Evolutionary conservation across 2,113 vertebrate species (phyloP).

Genomic region (Catagonus wagneri): DNA sequence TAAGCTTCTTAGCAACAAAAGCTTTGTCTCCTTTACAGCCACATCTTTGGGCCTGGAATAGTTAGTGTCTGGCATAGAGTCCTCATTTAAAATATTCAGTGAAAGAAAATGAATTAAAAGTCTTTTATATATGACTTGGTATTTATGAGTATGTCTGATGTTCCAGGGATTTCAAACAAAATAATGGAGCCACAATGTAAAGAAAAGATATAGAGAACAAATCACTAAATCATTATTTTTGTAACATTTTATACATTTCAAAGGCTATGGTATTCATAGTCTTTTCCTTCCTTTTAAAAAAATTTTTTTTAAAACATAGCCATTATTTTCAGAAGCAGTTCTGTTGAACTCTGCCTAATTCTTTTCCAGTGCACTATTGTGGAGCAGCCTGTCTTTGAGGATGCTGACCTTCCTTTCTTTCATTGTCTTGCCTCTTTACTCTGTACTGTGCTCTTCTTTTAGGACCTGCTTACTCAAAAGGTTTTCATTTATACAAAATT

Average conservation of each 20-base stretch:
- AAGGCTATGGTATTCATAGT: conserved; percentile 28
- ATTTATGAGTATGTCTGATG: conserved; percentile 34
- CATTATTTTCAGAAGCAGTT: conserved; percentile 62
- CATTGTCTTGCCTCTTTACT: not conserved
- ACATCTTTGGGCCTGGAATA: not conserved
- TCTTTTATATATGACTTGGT: conserved; percentile 15
- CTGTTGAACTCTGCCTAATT: conserved; percentile 17
- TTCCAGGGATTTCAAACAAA: conserved; percentile 48
- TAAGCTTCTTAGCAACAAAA: not conserved
- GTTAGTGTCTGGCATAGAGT: not conserved
- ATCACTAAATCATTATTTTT: conserved; percentile 57
- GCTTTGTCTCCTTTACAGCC: not conserved
- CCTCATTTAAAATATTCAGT: not conserved
- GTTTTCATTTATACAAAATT: conserved; percentile 33
- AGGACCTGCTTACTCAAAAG: not conserved
- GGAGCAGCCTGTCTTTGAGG: conserved; percentile 3
- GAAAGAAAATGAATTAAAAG: not conserved
- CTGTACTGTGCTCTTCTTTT: not conserved
- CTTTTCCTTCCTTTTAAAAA: not conserved
- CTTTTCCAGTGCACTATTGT: not conserved
- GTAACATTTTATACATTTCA: conserved; percentile 45
- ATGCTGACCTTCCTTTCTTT: conserved; percentile 6
- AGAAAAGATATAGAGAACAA: conserved; percentile 26
- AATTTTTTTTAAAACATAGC: not conserved
- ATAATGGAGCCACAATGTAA: conserved; percentile 14